These are phyloP conservation scores for Channa argus DNA, from an alignment of 2,113 vertebrate species.

Conservation along the genomic window DNA sequence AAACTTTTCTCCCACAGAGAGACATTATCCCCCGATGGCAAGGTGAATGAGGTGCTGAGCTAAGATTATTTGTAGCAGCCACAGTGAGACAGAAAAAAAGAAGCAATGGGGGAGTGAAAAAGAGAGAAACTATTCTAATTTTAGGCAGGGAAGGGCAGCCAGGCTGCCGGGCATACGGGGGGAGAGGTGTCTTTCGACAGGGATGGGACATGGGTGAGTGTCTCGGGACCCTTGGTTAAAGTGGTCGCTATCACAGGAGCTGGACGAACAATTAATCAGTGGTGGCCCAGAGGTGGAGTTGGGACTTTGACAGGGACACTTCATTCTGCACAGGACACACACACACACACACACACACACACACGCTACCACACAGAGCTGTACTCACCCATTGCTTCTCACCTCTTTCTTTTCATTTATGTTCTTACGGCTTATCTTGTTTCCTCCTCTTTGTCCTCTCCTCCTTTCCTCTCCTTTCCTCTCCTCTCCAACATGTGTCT, in stretches of 20 bases:
- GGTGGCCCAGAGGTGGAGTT: conserved; percentile 71
- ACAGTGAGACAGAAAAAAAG: conserved; percentile 39
- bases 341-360: conserved; percentile 52
- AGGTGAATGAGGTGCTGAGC: conserved; percentile 85
- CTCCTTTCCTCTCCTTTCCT: conserved; percentile 21
- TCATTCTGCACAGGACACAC: conserved; percentile 76
- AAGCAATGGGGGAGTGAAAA: conserved; percentile 4
- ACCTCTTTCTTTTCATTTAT: conserved; percentile 43
- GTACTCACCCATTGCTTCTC: conserved; percentile 51
- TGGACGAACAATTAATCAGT: conserved; percentile 85
- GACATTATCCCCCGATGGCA: conserved; percentile 83
- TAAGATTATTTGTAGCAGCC: conserved; percentile 73
- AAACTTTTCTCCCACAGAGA: conserved; percentile 71
- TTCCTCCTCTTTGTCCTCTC: conserved; percentile 16
- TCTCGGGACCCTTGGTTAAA: conserved; percentile 81
- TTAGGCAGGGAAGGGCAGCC: conserved; percentile 72
- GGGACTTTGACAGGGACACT: conserved; percentile 78
- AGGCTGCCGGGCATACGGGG: conserved; percentile 30
- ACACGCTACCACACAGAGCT: conserved; percentile 52
- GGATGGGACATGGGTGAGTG: conserved; percentile 73
- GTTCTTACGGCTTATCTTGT: conserved; percentile 14
- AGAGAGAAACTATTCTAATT: conserved; percentile 66
- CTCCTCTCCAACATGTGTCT: conserved; percentile 28
- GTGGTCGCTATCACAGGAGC: conserved; percentile 79
- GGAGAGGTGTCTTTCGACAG: conserved; percentile 59